These are phyloP conservation scores for Danaus chrysippus DNA, from an alignment of 2,888 invertebrate genomes.

Conservation along the genomic window DNA sequence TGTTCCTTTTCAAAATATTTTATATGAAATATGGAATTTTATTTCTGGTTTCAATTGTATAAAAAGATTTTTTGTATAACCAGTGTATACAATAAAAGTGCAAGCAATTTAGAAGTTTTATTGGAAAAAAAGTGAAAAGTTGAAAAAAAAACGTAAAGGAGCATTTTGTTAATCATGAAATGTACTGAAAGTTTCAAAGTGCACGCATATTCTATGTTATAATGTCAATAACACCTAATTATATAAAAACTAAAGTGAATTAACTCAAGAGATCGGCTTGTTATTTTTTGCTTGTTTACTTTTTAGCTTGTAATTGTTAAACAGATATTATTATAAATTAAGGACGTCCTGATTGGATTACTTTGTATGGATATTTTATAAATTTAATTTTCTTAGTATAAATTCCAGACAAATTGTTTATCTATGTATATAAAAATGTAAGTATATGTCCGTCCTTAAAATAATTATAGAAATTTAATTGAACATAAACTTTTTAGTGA, in stretches of 20 bases:
- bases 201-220: conserved; percentile 4
- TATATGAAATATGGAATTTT: background rate
- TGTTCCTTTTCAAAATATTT: conserved; percentile 4
- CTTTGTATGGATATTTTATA: too few species aligned
- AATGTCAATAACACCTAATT: background rate
- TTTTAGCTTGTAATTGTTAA: background rate
- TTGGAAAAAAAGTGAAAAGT: background rate
- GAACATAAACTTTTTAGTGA: too few species aligned
- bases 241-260: background rate
- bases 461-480: too few species aligned
- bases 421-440: too few species aligned
- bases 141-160: background rate
- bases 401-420: too few species aligned
- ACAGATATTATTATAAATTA: too few species aligned
- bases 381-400: too few species aligned
- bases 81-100: background rate
- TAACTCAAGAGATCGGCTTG: background rate
- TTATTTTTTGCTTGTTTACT: background rate
- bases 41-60: background rate
- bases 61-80: too few species aligned
- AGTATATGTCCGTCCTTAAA: too few species aligned
- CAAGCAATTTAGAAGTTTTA: background rate
- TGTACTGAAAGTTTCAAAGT: background rate
- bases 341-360: too few species aligned
- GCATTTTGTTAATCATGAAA: background rate